Base-by-base conservation (phyloP, 2,113 vertebrate species). In the Uria lomvia region DNA sequence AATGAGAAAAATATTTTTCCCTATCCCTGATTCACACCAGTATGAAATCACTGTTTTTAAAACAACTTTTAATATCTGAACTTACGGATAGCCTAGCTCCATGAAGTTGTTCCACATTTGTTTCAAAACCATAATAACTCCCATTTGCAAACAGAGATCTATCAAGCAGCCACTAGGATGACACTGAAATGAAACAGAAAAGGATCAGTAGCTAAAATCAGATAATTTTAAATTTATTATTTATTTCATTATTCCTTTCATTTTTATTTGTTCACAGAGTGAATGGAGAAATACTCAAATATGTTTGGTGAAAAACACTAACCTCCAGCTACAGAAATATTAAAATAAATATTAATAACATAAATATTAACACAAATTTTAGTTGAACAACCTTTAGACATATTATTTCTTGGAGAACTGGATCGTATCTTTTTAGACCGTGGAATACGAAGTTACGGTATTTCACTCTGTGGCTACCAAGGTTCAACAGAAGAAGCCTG, bases 81-180 rank as follows among this genome's bases (percentile, higher is more conserved):
- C 98, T 98, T 97, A 99, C 99, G 99, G 99, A 97, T 99, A 99
- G 92, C 99, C 99, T 9, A 99, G 98, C 93, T 99, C 99, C 99
- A 99, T 99, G 95, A 99, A 99, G 97, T 99, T 99, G 97, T 99
- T 99, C 99, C 99, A 99, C 98, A 99, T 99, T 96, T 99, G 99
- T 97, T 99, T 99, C 96, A 99, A 98, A 96, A 99, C 99, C 99
- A 99, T 99, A 94, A 99, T 99, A 72, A 99, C 99, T 70, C 99
- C 99, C 99, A 99, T 99, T 97, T 99, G 99, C 92, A 99, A 98
- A 88, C 99, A 99, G n/a, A 99, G 98, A 97, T 99, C 99, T 97
- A 99, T 99, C 97, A 99, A 98, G 91, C 99, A 99, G 94, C 99
- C 99, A 62, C 99, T 99, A 5, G 99, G 99, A 88, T 99, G 99